phyloP scores from a whole-genome alignment of 2,888 invertebrate species.

The Himalopsyche anomala region DNA sequence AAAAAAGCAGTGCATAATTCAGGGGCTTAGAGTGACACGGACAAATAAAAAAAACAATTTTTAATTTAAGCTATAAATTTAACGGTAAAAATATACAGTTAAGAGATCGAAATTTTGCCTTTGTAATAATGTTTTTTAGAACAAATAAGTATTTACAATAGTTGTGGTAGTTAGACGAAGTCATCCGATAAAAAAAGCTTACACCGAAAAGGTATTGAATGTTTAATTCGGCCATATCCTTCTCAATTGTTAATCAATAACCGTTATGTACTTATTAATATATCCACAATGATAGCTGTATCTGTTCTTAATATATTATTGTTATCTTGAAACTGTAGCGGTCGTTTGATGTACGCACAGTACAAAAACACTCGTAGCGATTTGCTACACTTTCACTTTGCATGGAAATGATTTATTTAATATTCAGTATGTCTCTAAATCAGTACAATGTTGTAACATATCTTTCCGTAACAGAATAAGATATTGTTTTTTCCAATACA shows the following conservation, averaged over 20 bases:
- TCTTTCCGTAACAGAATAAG: neutral
- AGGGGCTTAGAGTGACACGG: no score
- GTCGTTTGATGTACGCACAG: slow-evolving; percentile 35
- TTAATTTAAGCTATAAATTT: no score
- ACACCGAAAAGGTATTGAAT: no score
- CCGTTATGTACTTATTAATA: neutral
- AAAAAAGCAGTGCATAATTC: no score
- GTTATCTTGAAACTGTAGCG: slow-evolving; percentile 26
- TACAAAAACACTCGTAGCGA: slow-evolving; percentile 35
- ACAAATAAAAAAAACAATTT: no score
- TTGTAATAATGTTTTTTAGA: no score
- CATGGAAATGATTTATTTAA: slow-evolving; percentile 34
- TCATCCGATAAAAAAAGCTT: no score
- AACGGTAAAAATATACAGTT: no score
- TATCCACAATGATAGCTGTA: slow-evolving; percentile 35
- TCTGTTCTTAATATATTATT: neutral
- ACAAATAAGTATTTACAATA: no score
- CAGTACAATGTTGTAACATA: slow-evolving; percentile 11
- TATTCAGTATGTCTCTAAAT: neutral
- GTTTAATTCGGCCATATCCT: neutral
- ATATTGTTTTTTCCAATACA: slow-evolving; percentile 23
- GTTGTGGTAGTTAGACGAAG: no score
- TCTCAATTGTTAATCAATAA: neutral
- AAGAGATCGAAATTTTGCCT: no score
- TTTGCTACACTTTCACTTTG: slow-evolving; percentile 32